These are phyloP conservation scores for Eustalomyia histrio DNA, from an alignment of 2,888 invertebrate genomes.

Conservation along the genomic window DNA sequence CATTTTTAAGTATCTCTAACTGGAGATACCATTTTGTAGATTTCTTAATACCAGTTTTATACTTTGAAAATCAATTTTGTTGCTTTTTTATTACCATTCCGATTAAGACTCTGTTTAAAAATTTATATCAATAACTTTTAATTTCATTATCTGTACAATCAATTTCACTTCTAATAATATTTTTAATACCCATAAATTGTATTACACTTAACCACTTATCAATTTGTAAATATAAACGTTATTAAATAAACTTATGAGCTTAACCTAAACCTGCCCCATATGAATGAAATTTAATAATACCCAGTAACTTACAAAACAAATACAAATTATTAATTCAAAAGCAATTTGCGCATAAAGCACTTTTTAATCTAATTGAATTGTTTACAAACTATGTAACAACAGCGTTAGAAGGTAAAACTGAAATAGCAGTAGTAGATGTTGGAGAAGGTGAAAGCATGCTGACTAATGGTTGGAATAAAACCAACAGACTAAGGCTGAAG, in stretches of 20 bases:
- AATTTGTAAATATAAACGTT: neutral
- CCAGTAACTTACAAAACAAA: conserved; percentile 16
- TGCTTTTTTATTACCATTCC: no score
- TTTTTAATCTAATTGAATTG: conserved; percentile 60
- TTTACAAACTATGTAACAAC: conserved; percentile 43
- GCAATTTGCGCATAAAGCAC: conserved; percentile 53
- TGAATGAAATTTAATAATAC: neutral
- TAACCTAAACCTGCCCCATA: neutral
- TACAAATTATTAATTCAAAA: conserved; percentile 60
- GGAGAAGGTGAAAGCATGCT: neutral
- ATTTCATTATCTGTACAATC: neutral
- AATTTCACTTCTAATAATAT: neutral
- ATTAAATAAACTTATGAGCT: neutral
- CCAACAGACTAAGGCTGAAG: neutral
- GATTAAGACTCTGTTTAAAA: neutral
- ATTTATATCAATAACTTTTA: neutral
- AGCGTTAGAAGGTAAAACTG: neutral
- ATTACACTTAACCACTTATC: neutral
- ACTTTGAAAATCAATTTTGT: no score
- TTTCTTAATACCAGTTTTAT: no score
- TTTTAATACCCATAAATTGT: neutral
- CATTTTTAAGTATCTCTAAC: no score
- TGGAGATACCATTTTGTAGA: no score
- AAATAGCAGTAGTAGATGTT: neutral
- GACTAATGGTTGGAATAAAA: neutral